Percentiles rank a stretch among this genome's conserved stretches.
Evolutionary conservation across 2,797 vertebrate species (phyloP).

Genomic region (Lates japonicus): DNA sequence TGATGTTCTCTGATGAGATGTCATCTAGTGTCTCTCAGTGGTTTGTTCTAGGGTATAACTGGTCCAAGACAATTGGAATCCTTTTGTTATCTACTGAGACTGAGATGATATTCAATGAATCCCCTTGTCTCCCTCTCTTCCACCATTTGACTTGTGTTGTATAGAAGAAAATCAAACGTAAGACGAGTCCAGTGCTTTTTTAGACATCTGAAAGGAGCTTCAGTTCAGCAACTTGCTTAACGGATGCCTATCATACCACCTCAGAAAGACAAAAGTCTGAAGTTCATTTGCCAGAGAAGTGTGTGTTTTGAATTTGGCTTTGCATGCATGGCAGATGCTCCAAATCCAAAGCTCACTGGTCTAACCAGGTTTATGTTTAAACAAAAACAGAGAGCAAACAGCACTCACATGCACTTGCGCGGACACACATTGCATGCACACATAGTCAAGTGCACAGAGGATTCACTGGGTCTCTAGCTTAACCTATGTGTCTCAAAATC

Average conservation of each 20-base stretch:
- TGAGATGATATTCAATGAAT: background rate
- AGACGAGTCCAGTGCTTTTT: background rate
- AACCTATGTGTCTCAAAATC: slow-evolving; percentile 6
- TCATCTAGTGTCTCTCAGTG: background rate
- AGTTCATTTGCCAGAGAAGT: slow-evolving; percentile 54
- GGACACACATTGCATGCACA: slow-evolving; percentile 33
- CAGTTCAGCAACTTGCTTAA: slow-evolving; percentile 3
- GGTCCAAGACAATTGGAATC: background rate
- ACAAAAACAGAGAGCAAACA: slow-evolving; percentile 77
- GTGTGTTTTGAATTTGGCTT: slow-evolving; percentile 67
- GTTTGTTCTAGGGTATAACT: too few species aligned
- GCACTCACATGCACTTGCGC: slow-evolving; percentile 29
- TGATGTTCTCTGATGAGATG: background rate
- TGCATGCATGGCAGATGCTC: slow-evolving; percentile 61
- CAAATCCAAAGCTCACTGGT: slow-evolving; percentile 66
- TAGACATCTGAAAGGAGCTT: background rate
- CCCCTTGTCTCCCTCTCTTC: background rate
- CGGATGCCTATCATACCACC: slow-evolving; percentile 18
- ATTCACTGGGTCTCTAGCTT: slow-evolving; percentile 21
- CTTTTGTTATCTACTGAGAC: background rate
- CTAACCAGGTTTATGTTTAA: slow-evolving; percentile 79
- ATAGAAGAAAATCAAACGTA: too few species aligned
- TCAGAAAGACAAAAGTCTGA: slow-evolving; percentile 14
- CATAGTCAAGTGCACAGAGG: slow-evolving; percentile 26
- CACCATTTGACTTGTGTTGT: background rate